Percentiles rank a stretch among this genome's conserved stretches.
Conservation (phyloP, 2,888 invertebrate genomes). For the Eumerus sabulonum region DNA sequence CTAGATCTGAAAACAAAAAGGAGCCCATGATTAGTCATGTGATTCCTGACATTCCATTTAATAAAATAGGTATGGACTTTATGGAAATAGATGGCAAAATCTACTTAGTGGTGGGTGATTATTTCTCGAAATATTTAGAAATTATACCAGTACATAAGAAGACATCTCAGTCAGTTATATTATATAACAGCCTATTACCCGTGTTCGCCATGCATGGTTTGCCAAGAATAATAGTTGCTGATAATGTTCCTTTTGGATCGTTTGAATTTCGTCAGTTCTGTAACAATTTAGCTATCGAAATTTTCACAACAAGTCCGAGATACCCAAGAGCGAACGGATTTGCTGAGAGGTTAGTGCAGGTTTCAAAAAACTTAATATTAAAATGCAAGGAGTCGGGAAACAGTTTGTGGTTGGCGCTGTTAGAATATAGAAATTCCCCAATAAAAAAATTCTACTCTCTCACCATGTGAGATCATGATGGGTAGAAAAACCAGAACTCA, state of each 20-base stretch:
- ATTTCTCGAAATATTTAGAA: conserved; percentile 29
- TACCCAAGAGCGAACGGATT: too few relatives aligned
- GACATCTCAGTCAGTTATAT: conserved; percentile 6
- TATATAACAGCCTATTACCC: background rate
- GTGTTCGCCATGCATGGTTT: background rate
- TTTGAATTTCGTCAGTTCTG: background rate
- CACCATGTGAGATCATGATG: too few relatives aligned
- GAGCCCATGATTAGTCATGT: too few relatives aligned
- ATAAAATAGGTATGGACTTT: conserved; percentile 16
- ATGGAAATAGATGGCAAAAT: too few relatives aligned
- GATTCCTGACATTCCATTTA: conserved; percentile 8
- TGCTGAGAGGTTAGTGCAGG: background rate
- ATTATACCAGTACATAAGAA: conserved; percentile 9
- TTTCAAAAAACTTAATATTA: background rate
- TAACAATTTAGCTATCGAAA: background rate
- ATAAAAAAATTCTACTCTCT: too few relatives aligned
- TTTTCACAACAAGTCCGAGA: too few relatives aligned
- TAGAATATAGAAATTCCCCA: too few relatives aligned
- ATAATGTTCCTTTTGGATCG: background rate
- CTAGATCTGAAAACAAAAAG: conserved; percentile 5
- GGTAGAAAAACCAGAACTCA: background rate
- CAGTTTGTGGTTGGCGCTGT: too few relatives aligned
- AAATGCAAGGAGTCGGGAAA: too few relatives aligned
- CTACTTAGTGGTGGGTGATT: too few relatives aligned
- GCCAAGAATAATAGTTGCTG: background rate